Conservation (phyloP, 2,888 invertebrate species). For the Boloria euphrosyne region DNA sequence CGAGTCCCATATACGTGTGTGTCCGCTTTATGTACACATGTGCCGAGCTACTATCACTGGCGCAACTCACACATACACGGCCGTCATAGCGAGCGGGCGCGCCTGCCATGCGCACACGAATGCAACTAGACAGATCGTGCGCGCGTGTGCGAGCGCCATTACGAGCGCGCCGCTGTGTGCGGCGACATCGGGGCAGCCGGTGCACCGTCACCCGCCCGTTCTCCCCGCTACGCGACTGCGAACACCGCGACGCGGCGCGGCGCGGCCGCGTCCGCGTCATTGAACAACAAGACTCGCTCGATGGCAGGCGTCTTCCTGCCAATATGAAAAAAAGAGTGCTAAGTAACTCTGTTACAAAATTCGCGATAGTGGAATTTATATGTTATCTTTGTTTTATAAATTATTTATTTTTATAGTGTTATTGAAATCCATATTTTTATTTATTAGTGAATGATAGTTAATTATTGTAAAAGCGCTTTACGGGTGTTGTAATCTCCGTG, state of each 20-base stretch:
- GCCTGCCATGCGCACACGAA: slow-evolving; percentile 69
- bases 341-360: slow-evolving; percentile 73
- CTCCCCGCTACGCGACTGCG: slow-evolving; percentile 79
- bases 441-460: slow-evolving; percentile 79
- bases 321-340: slow-evolving; percentile 78
- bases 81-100: background rate
- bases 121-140: slow-evolving; percentile 72
- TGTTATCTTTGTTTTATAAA: slow-evolving; percentile 74
- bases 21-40: slow-evolving; percentile 60
- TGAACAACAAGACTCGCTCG: slow-evolving; percentile 81
- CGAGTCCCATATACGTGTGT: slow-evolving; percentile 70
- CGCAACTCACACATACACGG: slow-evolving; percentile 58
- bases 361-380: slow-evolving; percentile 79
- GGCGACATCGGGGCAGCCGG: slow-evolving; percentile 79
- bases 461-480: slow-evolving; percentile 72
- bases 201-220: slow-evolving; percentile 71
- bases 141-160: slow-evolving; percentile 53
- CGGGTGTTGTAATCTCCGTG: slow-evolving; percentile 67
- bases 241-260: slow-evolving; percentile 64
- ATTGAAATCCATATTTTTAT: slow-evolving; percentile 74
- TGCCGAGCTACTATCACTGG: slow-evolving; percentile 50
- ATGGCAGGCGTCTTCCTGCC: slow-evolving; percentile 80
- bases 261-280: slow-evolving; percentile 78
- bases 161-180: slow-evolving; percentile 57
- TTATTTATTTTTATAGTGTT: slow-evolving; percentile 81